phyloP scores from a whole-genome alignment of 2,113 vertebrate genomes.

The Felis catus region DNA sequence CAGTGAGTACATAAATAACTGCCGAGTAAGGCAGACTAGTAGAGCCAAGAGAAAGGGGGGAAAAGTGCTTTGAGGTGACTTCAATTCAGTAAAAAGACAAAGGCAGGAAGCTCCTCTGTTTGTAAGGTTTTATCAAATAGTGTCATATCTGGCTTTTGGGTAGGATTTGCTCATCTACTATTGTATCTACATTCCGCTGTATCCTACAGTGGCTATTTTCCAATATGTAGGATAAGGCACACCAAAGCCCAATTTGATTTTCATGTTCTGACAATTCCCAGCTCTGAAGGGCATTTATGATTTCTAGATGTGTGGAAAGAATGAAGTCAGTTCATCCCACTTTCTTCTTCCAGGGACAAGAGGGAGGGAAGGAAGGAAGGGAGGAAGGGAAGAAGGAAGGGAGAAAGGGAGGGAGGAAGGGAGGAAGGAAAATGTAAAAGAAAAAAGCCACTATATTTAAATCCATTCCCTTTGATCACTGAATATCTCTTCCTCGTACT shows the following conservation, averaged over 20 bases:
- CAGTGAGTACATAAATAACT: background rate
- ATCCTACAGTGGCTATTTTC: background rate
- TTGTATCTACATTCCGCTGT: background rate
- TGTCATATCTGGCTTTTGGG: background rate
- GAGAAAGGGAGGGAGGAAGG: background rate
- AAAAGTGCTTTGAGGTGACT: background rate
- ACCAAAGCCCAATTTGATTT: background rate
- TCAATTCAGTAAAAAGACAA: background rate
- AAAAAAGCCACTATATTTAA: background rate
- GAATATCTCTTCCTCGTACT: background rate
- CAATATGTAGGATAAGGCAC: background rate
- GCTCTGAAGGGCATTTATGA: background rate
- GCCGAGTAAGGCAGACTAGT: background rate
- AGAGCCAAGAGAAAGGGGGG: background rate
- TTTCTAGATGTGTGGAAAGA: background rate
- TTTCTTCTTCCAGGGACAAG: background rate
- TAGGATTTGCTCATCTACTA: background rate
- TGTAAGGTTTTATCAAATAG: background rate
- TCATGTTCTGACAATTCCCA: background rate
- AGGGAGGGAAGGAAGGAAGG: background rate
- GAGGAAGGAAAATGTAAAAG: background rate
- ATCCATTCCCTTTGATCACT: background rate
- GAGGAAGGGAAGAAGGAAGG: background rate
- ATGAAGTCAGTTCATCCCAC: background rate
- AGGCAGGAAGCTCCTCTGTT: background rate